Evolutionary conservation across 2,888 invertebrate species (phyloP), one percentile per base, ranked within the genome.

Genomic region (Apotomis capreana): DNA sequence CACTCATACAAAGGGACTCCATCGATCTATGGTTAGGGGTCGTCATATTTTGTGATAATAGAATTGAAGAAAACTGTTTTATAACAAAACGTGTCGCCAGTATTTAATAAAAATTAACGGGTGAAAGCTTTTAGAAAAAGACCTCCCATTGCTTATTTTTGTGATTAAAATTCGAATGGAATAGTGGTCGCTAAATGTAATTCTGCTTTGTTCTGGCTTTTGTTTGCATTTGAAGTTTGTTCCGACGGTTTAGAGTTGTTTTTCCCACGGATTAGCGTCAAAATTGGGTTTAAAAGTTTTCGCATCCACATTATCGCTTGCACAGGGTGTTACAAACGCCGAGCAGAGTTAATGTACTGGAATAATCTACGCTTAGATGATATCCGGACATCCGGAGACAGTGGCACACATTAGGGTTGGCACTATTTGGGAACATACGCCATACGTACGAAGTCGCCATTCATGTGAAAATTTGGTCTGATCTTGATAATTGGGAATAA

Each of bases 321-420:
- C 49, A 40, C 49, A 49, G 49, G 49, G 12, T 55, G 44, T 65
- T 55, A 55, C 65, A 65, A 65, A 65, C 65, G 57, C 44, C 54
- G 54, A 64, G 46, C 65, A 46, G 57, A 65, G 65, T 65, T 46
- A 64, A 65, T 65, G 65, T 65, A 65, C 54, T 65, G 65, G 46
- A 36, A 65, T 55, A 65, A 65, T 65, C 65, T 55, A n/a, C 26
- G n/a, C 36, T 46, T n/a, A 13, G 26, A 54, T 63, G 44, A 64
- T 64, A 64, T 62, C 57, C 36, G 62, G 44, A 64, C 55, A 64
- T 62, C 57, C 36, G 62, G 55, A 55, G 64, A 15, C 54, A 36
- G 54, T 57, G 65, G 36, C 65, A 46, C 37, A 63, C 15, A 57
- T 58, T 58, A 46, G 65, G 65, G n/a, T 44, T 49, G 49, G 9